Conservation (phyloP, 2,888 invertebrate species). For the Amphipyra tragopoginis region DNA sequence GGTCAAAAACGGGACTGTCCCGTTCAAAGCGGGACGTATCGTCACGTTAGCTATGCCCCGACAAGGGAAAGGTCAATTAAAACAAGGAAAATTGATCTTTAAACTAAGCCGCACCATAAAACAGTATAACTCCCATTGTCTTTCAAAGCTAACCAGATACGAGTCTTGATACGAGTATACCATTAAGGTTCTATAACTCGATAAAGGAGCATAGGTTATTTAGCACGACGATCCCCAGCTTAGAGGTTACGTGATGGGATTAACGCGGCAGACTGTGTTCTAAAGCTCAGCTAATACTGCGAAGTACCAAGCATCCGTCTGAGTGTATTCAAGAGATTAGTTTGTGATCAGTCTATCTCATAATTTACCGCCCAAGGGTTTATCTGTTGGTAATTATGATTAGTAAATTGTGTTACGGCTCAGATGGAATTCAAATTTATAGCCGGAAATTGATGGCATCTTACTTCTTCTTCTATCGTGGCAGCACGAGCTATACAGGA, state of each 20-base stretch:
- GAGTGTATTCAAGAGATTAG: constrained; percentile 39
- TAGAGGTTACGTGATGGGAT: constrained; percentile 49
- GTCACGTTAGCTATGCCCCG: too few species aligned
- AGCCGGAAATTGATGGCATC: neutral
- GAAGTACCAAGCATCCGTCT: constrained; percentile 22
- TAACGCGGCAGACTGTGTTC: constrained; percentile 31
- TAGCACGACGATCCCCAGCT: constrained; percentile 28
- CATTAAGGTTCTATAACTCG: neutral
- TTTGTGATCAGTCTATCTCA: constrained; percentile 2
- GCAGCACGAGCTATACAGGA: too few species aligned
- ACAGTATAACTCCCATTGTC: neutral
- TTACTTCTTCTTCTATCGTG: too few species aligned
- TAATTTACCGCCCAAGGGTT: constrained; percentile 10
- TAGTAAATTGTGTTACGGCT: neutral
- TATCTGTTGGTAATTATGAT: neutral
- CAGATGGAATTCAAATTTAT: neutral
- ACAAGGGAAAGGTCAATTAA: too few species aligned
- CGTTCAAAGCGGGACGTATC: too few species aligned
- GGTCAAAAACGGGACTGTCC: too few species aligned
- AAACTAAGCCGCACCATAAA: too few species aligned
- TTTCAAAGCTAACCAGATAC: constrained; percentile 8
- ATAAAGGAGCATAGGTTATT: constrained; percentile 14
- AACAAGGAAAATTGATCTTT: too few species aligned
- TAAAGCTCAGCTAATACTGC: constrained; percentile 42
- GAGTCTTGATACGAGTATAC: neutral